Percentiles rank a stretch among this genome's conserved stretches.
These are phyloP conservation scores for Microcebus lehilahytsara DNA, from an alignment of 2,113 vertebrate species.

Conservation along the genomic window DNA sequence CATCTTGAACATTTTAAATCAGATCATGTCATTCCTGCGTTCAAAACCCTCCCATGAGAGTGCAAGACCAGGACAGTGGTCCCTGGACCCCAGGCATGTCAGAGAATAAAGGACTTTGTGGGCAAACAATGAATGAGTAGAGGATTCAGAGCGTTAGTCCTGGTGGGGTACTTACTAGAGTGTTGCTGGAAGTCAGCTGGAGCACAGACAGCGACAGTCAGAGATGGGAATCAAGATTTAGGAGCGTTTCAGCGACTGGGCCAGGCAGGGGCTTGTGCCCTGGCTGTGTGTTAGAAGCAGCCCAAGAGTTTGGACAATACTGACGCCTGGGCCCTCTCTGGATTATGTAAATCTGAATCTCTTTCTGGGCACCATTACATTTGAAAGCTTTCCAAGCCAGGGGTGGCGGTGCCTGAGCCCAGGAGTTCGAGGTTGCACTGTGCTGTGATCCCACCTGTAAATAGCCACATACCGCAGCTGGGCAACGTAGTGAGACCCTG, in stretches of 20 bases:
- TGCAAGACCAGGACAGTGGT: neutral
- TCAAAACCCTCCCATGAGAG: neutral
- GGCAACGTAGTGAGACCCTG: too few species aligned
- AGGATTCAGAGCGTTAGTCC: neutral
- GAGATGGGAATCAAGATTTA: neutral
- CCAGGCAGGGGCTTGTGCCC: neutral
- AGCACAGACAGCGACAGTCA: too few species aligned
- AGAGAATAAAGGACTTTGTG: too few species aligned
- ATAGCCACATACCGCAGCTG: too few species aligned
- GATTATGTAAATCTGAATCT: neutral
- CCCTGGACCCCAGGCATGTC: neutral
- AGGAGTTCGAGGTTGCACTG: too few species aligned
- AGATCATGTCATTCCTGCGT: neutral
- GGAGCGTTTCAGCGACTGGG: neutral
- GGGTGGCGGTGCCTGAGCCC: neutral
- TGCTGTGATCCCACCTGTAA: too few species aligned
- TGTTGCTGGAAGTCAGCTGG: neutral
- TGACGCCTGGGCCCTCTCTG: too few species aligned
- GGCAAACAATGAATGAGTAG: too few species aligned
- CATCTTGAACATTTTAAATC: neutral
- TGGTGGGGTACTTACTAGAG: rapidly evolving
- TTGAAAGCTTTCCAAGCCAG: neutral
- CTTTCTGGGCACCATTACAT: neutral
- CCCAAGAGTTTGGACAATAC: neutral
- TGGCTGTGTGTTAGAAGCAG: neutral